Conservation (phyloP, 2,797 vertebrate species). For the Hydrolagus colliei region DNA sequence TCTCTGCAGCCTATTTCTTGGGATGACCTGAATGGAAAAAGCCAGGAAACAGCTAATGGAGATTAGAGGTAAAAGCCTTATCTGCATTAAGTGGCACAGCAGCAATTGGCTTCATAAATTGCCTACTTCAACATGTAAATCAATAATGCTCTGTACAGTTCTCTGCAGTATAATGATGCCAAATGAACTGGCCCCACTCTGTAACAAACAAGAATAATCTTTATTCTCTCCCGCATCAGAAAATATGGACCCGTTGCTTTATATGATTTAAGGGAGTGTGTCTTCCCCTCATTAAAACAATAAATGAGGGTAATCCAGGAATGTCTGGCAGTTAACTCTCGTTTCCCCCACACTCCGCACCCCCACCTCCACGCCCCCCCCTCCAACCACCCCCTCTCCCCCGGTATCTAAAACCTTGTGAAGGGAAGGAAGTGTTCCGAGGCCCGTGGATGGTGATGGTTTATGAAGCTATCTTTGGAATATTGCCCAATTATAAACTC, state of each 20-base stretch:
- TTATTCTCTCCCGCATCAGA: no score
- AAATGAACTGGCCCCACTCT: neutral
- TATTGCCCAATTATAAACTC: neutral
- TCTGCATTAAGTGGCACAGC: neutral
- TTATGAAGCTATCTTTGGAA: neutral
- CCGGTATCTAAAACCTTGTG: neutral
- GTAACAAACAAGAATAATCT: neutral
- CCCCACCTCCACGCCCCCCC: no score
- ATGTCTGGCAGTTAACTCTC: neutral
- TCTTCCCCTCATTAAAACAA: no score
- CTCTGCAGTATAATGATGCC: neutral
- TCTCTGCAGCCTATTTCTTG: neutral
- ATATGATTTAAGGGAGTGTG: no score
- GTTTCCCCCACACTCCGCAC: neutral
- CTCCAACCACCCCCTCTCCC: no score
- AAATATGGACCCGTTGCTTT: no score
- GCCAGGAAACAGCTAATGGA: neutral
- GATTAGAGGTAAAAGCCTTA: neutral
- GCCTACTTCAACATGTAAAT: neutral
- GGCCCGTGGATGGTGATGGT: neutral
- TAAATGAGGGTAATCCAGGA: neutral
- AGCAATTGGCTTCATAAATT: neutral
- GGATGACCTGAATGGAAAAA: neutral
- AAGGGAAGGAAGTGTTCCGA: neutral
- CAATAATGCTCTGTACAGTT: constrained; percentile 5